These are phyloP conservation scores for Muscicapa adusta DNA, from an alignment of 2,113 vertebrate genomes.

Conservation along the genomic window DNA sequence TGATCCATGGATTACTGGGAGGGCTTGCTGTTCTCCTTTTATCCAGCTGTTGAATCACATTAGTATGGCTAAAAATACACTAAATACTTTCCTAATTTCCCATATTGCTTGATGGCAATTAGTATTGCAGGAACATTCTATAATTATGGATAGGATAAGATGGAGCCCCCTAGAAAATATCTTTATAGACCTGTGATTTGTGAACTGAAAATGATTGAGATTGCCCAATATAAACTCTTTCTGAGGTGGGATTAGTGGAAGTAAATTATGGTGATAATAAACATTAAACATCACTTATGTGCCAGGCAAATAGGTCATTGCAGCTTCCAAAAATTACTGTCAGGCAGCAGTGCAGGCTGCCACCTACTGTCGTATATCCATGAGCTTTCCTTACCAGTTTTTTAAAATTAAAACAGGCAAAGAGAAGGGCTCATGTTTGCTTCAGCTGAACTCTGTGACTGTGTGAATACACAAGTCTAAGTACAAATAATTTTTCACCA, in stretches of 20 bases:
- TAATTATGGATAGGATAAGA: background rate
- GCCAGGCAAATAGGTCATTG: background rate
- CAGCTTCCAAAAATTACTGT: background rate
- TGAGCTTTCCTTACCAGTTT: background rate
- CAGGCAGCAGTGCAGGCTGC: background rate
- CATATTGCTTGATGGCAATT: slow-evolving; percentile 2
- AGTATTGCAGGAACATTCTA: background rate
- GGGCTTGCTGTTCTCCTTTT: background rate
- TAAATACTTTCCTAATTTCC: slow-evolving; percentile 33
- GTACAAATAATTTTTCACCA: background rate
- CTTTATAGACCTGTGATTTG: background rate
- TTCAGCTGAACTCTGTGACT: background rate
- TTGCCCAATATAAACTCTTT: background rate
- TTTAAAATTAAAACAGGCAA: background rate
- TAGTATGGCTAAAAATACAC: slow-evolving; percentile 36
- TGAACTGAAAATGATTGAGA: background rate
- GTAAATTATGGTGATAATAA: background rate
- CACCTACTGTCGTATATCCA: background rate
- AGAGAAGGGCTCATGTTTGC: background rate
- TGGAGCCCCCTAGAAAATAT: background rate
- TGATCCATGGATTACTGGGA: background rate
- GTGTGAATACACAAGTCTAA: background rate
- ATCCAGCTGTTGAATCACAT: slow-evolving; percentile 27
- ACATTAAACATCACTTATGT: background rate
- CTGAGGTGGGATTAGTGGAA: background rate